Percentiles rank a stretch among this genome's conserved stretches.
Evolutionary conservation across 2,888 invertebrate species (phyloP).

Genomic region (Morpho achilles): DNA sequence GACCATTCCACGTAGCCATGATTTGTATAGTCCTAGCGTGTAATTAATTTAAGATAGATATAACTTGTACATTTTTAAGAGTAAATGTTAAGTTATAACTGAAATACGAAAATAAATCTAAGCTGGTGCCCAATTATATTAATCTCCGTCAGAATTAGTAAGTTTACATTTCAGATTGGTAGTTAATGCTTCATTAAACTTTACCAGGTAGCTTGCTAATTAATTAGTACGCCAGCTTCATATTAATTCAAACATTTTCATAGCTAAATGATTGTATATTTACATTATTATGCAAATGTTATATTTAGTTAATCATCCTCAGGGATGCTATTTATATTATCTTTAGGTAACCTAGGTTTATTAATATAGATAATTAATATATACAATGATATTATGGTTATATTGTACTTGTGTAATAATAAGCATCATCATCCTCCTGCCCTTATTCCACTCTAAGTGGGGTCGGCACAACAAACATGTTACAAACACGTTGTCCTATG

Average conservation of each 20-base stretch:
- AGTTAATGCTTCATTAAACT: slow-evolving; percentile 6
- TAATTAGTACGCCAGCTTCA: slow-evolving; percentile 3
- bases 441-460: too few relatives aligned
- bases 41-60: too few relatives aligned
- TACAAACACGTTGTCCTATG: too few relatives aligned
- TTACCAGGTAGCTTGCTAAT: not conserved
- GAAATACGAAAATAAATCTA: not conserved
- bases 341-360: slow-evolving; percentile 1
- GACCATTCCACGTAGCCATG: too few relatives aligned
- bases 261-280: slow-evolving; percentile 1
- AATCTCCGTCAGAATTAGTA: not conserved
- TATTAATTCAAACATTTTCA: slow-evolving; percentile 1
- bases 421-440: too few relatives aligned
- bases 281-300: slow-evolving; percentile 7
- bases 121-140: too few relatives aligned
- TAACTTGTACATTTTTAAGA: too few relatives aligned
- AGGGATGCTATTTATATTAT: slow-evolving; percentile 7
- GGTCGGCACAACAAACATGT: too few relatives aligned
- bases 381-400: not conserved
- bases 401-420: too few relatives aligned
- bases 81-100: not conserved
- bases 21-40: too few relatives aligned
- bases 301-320: slow-evolving; percentile 1
- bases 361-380: not conserved
- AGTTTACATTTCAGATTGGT: not conserved